phyloP scores from a whole-genome alignment of 2,797 vertebrate genomes.

The Sebastes minor region DNA sequence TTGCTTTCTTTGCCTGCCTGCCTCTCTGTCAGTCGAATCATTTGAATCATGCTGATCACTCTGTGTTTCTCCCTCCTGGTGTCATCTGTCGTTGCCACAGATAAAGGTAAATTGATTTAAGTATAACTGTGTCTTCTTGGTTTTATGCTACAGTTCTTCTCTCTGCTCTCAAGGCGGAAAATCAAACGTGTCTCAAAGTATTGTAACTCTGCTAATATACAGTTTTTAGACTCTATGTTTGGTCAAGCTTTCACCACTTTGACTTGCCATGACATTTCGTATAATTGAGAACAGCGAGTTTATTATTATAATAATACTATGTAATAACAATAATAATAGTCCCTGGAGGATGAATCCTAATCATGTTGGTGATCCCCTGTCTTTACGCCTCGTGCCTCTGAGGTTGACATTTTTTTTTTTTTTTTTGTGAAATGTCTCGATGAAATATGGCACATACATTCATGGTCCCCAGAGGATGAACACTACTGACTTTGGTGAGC shows the following conservation, averaged over 20 bases:
- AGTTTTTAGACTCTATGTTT: not conserved
- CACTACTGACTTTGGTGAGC: not conserved
- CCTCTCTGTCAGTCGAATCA: not conserved
- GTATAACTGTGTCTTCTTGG: not conserved
- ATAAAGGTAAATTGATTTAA: conserved; percentile 70
- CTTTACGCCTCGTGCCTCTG: not conserved
- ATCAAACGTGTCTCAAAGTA: not conserved
- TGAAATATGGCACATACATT: too few species aligned
- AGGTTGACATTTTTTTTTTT: not conserved
- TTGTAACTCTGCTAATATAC: not conserved
- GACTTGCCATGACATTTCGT: too few species aligned
- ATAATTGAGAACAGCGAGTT: too few species aligned
- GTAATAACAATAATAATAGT: too few species aligned
- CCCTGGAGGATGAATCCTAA: not conserved
- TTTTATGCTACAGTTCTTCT: not conserved
- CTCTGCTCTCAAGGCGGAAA: not conserved
- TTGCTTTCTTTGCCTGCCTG: not conserved
- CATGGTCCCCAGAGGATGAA: not conserved
- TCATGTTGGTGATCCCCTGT: not conserved
- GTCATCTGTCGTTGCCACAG: conserved; percentile 49
- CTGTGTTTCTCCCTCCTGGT: conserved; percentile 63
- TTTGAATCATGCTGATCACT: conserved; percentile 54
- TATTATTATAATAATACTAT: too few species aligned
- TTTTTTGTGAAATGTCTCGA: too few species aligned
- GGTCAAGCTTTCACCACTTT: not conserved